Conservation (phyloP, 2,797 vertebrate species). For the Craterocephalus amniculus region DNA sequence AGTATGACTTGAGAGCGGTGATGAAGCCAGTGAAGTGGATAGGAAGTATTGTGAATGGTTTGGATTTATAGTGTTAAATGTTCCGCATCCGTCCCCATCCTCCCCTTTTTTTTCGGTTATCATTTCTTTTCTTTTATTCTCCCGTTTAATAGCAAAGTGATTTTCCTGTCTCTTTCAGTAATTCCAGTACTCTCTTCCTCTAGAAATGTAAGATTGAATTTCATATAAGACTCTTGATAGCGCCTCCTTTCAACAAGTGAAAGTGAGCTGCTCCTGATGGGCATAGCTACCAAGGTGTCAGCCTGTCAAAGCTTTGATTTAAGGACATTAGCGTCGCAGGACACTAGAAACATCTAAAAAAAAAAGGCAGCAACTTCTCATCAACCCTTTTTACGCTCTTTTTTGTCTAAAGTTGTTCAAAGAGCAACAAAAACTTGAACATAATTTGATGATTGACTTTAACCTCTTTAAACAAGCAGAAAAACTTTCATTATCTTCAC, state of each 20-base stretch:
- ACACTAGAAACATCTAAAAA: background rate
- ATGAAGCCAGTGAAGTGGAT: slow-evolving; percentile 57
- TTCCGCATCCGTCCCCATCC: slow-evolving; percentile 20
- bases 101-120: slow-evolving; percentile 12
- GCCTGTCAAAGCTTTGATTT: background rate
- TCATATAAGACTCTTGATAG: background rate
- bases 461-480: background rate
- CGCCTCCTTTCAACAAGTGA: background rate
- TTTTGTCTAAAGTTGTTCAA: too few relatives aligned
- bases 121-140: background rate
- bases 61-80: slow-evolving; percentile 53
- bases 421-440: background rate
- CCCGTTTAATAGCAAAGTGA: background rate
- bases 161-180: background rate
- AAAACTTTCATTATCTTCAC: background rate
- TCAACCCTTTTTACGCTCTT: too few relatives aligned
- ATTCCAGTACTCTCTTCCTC: background rate
- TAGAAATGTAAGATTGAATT: background rate
- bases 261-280: background rate
- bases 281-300: background rate
- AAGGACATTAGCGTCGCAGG: background rate
- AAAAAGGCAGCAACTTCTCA: background rate
- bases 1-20: slow-evolving; percentile 60
- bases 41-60: slow-evolving; percentile 37
- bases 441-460: background rate